Base-by-base conservation (phyloP, 2,888 invertebrate species). In the Apeira syringaria region DNA sequence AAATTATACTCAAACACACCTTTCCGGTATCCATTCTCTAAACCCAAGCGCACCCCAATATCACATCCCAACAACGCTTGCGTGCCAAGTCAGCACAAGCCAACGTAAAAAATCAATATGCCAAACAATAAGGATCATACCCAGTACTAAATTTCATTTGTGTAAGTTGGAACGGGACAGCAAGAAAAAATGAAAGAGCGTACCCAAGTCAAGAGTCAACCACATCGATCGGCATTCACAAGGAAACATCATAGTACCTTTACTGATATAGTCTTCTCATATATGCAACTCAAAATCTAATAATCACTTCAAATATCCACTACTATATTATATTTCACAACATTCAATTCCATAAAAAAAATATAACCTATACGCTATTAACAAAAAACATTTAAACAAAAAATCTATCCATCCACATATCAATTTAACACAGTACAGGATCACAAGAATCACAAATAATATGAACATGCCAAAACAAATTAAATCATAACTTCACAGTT, bases 391-490 rank as follows among this genome's bases (percentile, higher is more conserved):
- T 39, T 27, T 37, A 18, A 43, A 38, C 26, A 50, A 47, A 53
- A 58, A 55, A 51, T 2, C 7, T 26, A 49, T 44, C 27, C 36
- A 41, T 49, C 34, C 39, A 49, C 42, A 26, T 41, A 53, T 49
- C 34, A 55, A 50, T 47, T 33, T 41, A 57, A 29, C 47, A 55
- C 44, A 55, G 44, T 13, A 53, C 38, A 44, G 59, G 69, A 70
- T n/a, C n/a, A n/a, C 6, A 64, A 56, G 71, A 59, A 70, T 66
- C 61, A 56, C 57, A 61, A 50, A 76, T 73, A 79, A 80, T 79
- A 75, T 71, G 72, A 76, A 63, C 77, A 74, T 89, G 90, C 86
- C 90, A 86, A 74, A 89, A 87, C 81, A 80, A 73, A 88, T 90
- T 78, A 88, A 75, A 88, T 89, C 90, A 90, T 89, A 90, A 86